phyloP scores from a whole-genome alignment of 2,797 vertebrate genomes.

The Myotis planiceps region DNA sequence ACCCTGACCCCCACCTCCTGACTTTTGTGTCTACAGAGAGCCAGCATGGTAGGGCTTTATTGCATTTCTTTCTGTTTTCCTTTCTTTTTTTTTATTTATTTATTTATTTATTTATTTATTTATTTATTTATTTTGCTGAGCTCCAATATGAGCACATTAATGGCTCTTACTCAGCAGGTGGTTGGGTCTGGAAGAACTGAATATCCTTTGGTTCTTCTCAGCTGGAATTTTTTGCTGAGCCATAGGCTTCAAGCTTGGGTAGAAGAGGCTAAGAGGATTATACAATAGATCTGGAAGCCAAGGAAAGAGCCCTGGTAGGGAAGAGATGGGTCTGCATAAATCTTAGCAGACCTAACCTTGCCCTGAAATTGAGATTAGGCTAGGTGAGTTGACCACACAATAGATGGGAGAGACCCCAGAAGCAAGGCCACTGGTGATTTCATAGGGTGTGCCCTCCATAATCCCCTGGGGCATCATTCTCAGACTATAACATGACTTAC shows the following conservation, averaged over 20 bases:
- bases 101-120: not conserved
- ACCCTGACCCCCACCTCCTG: not conserved
- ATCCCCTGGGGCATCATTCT: not conserved
- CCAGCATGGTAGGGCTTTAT: not conserved
- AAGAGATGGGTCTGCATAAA: not conserved
- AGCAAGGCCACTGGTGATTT: not conserved
- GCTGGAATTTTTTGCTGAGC: not conserved
- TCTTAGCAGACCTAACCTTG: not conserved
- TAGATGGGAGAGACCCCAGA: not conserved
- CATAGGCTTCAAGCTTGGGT: not conserved
- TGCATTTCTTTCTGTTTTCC: not conserved
- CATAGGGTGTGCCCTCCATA: not conserved
- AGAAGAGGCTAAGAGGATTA: not conserved
- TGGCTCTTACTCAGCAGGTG: slow-evolving; percentile 21
- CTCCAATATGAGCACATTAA: slow-evolving; percentile 2
- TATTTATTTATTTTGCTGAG: not conserved
- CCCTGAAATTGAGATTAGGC: not conserved
- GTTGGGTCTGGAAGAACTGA: not conserved
- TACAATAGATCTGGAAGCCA: not conserved
- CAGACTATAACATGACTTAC: not conserved
- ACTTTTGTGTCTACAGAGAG: not conserved
- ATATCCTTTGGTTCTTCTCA: not conserved
- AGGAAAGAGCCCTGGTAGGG: not conserved
- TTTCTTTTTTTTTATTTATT: not conserved
- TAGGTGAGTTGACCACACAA: not conserved